Conservation (phyloP, 2,888 invertebrate species). For the Lithophane ornitopus region DNA sequence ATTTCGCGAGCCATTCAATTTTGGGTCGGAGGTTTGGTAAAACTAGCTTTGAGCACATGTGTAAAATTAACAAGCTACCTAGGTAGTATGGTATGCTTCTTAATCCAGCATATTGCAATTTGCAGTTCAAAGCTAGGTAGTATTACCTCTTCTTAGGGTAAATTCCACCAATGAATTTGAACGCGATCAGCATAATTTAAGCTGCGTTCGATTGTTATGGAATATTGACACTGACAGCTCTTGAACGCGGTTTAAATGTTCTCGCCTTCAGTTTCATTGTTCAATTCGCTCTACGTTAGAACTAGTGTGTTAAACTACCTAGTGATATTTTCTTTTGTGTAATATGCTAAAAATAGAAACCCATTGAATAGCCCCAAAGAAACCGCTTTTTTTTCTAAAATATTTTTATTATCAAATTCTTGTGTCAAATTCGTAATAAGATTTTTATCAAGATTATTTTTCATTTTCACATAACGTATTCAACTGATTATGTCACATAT, state of each 20-base stretch:
- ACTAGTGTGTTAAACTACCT: too few relatives aligned
- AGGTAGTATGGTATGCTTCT: not conserved
- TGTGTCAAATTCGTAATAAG: not conserved
- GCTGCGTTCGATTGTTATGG: not conserved
- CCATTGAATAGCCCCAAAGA: not conserved
- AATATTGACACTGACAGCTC: not conserved
- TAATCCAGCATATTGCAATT: not conserved
- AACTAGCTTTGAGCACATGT: slow-evolving; percentile 39
- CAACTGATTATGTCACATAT: too few relatives aligned
- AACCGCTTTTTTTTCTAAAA: not conserved
- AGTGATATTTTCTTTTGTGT: too few relatives aligned
- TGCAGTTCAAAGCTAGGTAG: not conserved
- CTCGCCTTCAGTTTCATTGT: not conserved
- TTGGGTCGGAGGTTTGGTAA: slow-evolving; percentile 45
- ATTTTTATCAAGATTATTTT: not conserved
- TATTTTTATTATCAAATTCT: not conserved
- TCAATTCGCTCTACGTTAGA: not conserved
- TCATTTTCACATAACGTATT: not conserved
- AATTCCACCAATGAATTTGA: not conserved
- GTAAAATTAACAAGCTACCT: slow-evolving; percentile 25
- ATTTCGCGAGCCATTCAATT: slow-evolving; percentile 59
- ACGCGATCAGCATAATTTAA: not conserved
- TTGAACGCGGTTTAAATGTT: not conserved
- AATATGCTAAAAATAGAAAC: not conserved
- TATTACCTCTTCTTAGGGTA: not conserved